These are phyloP conservation scores for Myocastor coypus DNA, from an alignment of 2,113 vertebrate genomes.

Conservation along the genomic window DNA sequence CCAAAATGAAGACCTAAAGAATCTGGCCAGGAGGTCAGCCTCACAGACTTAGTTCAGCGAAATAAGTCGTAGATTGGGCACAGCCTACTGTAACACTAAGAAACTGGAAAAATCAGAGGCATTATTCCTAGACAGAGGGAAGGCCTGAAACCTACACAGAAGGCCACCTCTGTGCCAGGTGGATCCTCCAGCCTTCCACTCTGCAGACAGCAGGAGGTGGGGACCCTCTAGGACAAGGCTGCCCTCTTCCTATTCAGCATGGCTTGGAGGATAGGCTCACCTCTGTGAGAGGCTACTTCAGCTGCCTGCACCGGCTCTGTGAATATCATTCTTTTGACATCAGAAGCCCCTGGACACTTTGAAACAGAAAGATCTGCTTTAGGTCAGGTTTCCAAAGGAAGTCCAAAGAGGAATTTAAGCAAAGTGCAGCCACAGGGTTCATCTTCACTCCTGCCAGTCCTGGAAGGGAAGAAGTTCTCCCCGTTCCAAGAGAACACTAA, in stretches of 20 bases:
- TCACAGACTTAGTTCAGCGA: background rate
- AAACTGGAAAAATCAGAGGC: background rate
- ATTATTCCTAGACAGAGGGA: background rate
- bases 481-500: background rate
- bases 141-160: background rate
- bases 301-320: background rate
- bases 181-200: too few species aligned
- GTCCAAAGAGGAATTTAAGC: background rate
- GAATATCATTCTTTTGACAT: background rate
- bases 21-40: background rate
- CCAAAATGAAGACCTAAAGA: background rate
- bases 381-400: background rate
- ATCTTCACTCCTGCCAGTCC: background rate
- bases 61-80: background rate
- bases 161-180: background rate
- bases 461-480: background rate
- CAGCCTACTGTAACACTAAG: background rate
- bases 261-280: too few species aligned
- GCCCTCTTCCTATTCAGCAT: rapidly evolving
- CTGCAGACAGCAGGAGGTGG: background rate
- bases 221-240: background rate
- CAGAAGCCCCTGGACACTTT: background rate
- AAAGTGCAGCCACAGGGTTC: background rate
- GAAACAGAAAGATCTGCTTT: background rate
- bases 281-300: background rate